These are phyloP conservation scores for Folsomia candida DNA, from an alignment of 2,888 invertebrate species.

Conservation along the genomic window DNA sequence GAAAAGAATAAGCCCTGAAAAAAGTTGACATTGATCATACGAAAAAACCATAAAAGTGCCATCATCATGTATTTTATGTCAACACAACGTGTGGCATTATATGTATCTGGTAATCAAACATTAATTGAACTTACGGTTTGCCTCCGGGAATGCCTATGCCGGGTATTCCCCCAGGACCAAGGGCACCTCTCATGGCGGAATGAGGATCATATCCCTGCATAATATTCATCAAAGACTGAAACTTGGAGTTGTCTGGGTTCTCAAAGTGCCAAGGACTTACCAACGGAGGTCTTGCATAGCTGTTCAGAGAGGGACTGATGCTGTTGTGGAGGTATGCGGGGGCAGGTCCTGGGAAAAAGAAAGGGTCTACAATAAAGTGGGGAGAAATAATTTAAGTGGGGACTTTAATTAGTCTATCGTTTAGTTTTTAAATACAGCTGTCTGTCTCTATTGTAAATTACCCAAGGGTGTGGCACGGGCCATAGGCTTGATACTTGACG, in stretches of 20 bases:
- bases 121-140: constrained; percentile 71
- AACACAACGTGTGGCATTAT: not conserved
- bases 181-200: constrained; percentile 65
- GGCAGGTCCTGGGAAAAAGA: constrained; percentile 46
- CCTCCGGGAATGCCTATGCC: constrained; percentile 59
- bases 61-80: not conserved
- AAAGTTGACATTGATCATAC: constrained; percentile 17
- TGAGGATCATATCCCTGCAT: constrained; percentile 63
- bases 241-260: not conserved
- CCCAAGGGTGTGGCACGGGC: constrained; percentile 57
- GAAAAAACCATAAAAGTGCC: constrained; percentile 1
- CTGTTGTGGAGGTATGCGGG: constrained; percentile 61
- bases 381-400: too few relatives aligned
- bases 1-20: constrained; percentile 89
- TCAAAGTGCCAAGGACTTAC: constrained; percentile 51
- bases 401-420: too few relatives aligned
- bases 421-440: too few relatives aligned
- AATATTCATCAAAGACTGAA: constrained; percentile 1
- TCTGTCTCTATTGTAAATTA: too few relatives aligned
- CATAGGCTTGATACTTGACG: constrained; percentile 58
- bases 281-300: constrained; percentile 65
- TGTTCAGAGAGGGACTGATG: constrained; percentile 64
- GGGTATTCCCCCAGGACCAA: constrained; percentile 57
- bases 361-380: constrained; percentile 34
- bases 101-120: too few relatives aligned